phyloP scores from a whole-genome alignment of 2,797 vertebrate species.

The Alcedo quadribrachys region DNA sequence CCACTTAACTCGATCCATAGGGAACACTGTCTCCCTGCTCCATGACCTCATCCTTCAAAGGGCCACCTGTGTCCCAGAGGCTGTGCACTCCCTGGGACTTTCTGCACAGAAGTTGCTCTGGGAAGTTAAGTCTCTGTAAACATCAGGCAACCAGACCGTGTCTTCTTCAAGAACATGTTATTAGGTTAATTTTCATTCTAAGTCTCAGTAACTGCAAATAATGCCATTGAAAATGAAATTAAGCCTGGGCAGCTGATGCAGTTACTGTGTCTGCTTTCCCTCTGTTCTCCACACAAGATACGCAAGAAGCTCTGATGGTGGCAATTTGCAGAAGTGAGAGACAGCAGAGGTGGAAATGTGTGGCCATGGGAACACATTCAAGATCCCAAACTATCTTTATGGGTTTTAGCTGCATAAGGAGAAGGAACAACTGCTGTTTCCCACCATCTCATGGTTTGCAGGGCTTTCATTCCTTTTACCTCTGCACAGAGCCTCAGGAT shows the following conservation, averaged over 20 bases:
- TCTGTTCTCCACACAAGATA: not conserved
- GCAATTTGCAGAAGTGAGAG: not conserved
- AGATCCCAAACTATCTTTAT: not conserved
- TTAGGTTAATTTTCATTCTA: accelerated
- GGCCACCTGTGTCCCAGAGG: accelerated
- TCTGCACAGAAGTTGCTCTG: not conserved
- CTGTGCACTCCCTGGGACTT: not conserved
- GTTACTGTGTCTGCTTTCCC: not conserved
- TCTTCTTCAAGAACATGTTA: not conserved
- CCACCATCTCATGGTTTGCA: not conserved
- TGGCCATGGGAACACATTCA: not conserved
- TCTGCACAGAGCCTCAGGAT: not conserved
- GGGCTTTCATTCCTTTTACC: not conserved
- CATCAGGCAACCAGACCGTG: not conserved
- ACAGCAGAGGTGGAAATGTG: accelerated
- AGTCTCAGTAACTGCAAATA: not conserved
- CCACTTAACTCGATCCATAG: not conserved
- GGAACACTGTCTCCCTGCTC: not conserved
- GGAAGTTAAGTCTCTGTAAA: not conserved
- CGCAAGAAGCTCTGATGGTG: accelerated
- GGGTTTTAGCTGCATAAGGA: not conserved
- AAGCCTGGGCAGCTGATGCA: not conserved
- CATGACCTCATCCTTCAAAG: not conserved
- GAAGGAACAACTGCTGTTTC: not conserved
- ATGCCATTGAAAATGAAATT: not conserved